Evolutionary conservation across 2,797 vertebrate genomes (phyloP).

Genomic region (Parauchenoglanis punctatus): DNA sequence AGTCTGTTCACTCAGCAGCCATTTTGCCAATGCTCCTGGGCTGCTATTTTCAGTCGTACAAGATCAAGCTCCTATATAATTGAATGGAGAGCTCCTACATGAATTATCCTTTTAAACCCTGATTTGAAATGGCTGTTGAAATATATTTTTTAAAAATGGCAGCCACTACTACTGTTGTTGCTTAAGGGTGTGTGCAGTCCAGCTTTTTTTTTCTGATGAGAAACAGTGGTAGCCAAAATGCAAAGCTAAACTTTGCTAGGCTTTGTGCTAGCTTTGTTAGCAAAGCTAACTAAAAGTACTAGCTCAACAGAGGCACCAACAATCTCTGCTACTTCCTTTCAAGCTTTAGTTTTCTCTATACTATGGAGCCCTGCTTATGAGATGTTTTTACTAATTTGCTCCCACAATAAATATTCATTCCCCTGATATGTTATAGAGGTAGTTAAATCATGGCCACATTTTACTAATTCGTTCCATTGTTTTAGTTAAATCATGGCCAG

Average conservation of each 20-base stretch:
- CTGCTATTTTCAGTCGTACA: not conserved
- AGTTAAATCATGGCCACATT: too few species aligned
- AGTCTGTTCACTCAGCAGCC: not conserved
- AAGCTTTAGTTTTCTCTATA: not conserved
- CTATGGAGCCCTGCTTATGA: too few species aligned
- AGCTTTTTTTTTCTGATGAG: not conserved
- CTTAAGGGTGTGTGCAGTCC: not conserved
- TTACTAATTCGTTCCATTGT: too few species aligned
- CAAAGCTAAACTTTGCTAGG: not conserved
- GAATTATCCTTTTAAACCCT: not conserved
- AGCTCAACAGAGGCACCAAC: not conserved
- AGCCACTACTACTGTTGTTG: not conserved
- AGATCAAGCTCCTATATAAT: not conserved
- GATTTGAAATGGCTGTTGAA: not conserved
- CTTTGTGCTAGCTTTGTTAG: not conserved
- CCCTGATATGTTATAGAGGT: too few species aligned
- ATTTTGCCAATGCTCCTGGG: not conserved
- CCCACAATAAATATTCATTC: too few species aligned
- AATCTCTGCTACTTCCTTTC: not conserved
- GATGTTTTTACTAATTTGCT: too few species aligned
- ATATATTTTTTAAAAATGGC: not conserved
- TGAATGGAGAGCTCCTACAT: not conserved
- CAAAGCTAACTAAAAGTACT: not conserved
- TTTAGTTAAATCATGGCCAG: too few species aligned
- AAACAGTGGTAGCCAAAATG: not conserved